A percentile compares a stretch with the other conserved stretches of the same genome.
phyloP scores from a whole-genome alignment of 2,797 vertebrate species.

The Vireo griseus region DNA sequence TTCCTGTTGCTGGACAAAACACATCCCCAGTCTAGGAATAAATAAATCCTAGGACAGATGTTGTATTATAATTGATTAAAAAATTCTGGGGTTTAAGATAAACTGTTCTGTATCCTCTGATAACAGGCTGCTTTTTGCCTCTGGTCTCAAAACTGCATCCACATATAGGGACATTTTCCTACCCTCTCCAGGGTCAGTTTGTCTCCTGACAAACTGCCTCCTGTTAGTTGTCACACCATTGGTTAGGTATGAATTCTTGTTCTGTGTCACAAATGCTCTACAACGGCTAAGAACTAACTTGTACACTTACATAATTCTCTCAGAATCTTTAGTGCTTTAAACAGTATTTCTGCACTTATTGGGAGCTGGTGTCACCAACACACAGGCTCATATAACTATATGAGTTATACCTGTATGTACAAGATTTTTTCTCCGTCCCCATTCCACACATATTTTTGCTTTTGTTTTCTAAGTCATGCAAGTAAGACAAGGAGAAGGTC shows the following conservation, averaged over 20 bases:
- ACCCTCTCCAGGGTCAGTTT: neutral
- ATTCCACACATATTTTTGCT: neutral
- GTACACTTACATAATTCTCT: neutral
- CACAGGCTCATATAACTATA: neutral
- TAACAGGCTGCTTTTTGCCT: neutral
- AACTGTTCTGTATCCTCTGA: neutral
- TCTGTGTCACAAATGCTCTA: neutral
- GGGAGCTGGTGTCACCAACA: neutral
- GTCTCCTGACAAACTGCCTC: neutral
- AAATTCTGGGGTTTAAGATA: neutral
- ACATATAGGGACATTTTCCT: neutral
- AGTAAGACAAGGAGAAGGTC: neutral
- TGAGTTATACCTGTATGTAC: neutral
- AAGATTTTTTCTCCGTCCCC: neutral
- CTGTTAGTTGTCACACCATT: neutral
- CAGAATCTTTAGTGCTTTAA: neutral
- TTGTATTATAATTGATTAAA: neutral
- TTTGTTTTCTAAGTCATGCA: neutral
- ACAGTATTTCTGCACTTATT: neutral
- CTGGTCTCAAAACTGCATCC: neutral
- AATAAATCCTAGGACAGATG: neutral
- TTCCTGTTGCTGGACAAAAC: neutral
- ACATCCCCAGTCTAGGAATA: neutral
- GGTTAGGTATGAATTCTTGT: neutral
- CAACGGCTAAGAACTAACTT: neutral